These are phyloP conservation scores for Hippocampus barbouri DNA, from an alignment of 2,113 vertebrate species.

Conservation along the genomic window DNA sequence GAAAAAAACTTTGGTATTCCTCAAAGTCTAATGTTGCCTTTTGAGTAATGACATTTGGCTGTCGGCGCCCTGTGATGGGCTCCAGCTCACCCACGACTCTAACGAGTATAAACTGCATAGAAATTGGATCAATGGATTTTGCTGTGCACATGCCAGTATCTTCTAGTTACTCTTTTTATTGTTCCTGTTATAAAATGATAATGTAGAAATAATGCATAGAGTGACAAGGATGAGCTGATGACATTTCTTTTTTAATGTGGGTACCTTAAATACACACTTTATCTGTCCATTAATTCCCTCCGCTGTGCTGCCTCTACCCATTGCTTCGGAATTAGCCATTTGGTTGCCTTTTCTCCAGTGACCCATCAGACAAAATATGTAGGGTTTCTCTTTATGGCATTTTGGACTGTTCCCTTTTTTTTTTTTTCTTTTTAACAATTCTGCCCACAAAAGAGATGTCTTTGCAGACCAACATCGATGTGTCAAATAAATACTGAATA, in stretches of 20 bases:
- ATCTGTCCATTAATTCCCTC: conserved; percentile 28
- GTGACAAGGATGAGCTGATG: not conserved
- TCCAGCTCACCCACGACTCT: too few relatives aligned
- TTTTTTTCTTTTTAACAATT: not conserved
- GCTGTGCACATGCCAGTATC: not conserved
- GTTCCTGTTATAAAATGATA: not conserved
- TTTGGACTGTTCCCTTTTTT: conserved; percentile 30
- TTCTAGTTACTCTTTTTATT: not conserved
- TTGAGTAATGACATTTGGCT: too few relatives aligned
- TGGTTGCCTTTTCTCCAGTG: conserved; percentile 7
- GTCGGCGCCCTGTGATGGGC: too few relatives aligned
- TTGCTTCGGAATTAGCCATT: conserved; percentile 27
- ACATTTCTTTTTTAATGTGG: conserved; percentile 19
- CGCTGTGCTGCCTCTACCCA: conserved; percentile 28
- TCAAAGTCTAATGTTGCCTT: too few relatives aligned
- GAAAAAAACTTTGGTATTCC: too few relatives aligned
- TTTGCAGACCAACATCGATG: conserved; percentile 46
- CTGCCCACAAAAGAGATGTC: conserved; percentile 17
- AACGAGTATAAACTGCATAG: too few relatives aligned
- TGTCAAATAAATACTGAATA: conserved; percentile 31
- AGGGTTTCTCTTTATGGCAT: conserved; percentile 29
- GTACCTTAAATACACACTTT: conserved; percentile 50
- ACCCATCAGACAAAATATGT: conserved; percentile 26
- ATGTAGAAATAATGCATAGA: not conserved
- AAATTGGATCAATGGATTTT: not conserved